Base-by-base conservation (phyloP, 2,888 invertebrate species). In the Xanthia icteritia region DNA sequence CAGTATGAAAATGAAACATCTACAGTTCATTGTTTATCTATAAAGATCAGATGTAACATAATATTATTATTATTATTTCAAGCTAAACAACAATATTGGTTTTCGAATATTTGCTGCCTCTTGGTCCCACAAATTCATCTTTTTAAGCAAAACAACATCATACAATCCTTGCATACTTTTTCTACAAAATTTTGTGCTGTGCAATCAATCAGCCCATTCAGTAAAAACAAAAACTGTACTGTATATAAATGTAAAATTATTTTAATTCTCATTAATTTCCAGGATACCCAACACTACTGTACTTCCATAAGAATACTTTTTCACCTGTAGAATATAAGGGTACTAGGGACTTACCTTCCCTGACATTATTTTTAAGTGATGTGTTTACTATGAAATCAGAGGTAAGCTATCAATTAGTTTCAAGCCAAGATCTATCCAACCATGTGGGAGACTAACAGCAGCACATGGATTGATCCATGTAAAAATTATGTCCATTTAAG, bases 261-360 rank as follows among this genome's bases (percentile, higher is more conserved):
- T 45, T 31, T 20, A 51, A 23, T 42, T 64, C 20, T 71, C 8
- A 15, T 61, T 71, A 0, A 20, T 73, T 96, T 95, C 5, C 92
- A 97, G 97, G 96, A 77, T 97, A 97, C 91, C 97, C 97, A 66
- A 97, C 97, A 63, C 90, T 98, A 71, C 97, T 98, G 85, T 98
- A 98, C 91, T 99, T 98, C 93, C 98, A 98, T 92, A 95, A 97
- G 82, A 98, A 98, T 42, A 97, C 97, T 69, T 94, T 94, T 73
- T 97, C 97, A 85, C 97, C 98, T 2, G 96, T 98, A 11, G 98
- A 98, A 90, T 99, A 98, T 93, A 97, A 97, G 89, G 98, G 98
- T 2, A 97, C 98, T 0, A 97, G 98, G 82, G 98, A 98, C 92
- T 92, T 98, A 87, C 97, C 98, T 1, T 97, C 98, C 0, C 95